A percentile compares a stretch with the other conserved stretches of the same genome.
phyloP scores from a whole-genome alignment of 2,113 vertebrate genomes.

The Stercorarius parasiticus region DNA sequence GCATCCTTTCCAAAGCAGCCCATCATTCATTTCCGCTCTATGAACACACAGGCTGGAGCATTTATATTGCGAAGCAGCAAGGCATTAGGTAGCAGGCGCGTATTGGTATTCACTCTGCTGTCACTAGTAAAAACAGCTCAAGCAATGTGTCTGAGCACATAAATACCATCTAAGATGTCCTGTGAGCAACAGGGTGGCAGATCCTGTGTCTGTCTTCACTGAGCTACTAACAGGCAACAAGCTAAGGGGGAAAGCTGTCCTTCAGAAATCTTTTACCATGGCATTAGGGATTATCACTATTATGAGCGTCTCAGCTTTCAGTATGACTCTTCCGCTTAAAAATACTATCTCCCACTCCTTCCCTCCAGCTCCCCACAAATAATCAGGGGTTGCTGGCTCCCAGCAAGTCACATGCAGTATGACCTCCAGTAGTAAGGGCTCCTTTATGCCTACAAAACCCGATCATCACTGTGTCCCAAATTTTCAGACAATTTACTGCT shows the following conservation, averaged over 20 bases:
- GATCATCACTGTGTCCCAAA: not conserved
- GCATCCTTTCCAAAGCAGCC: not conserved
- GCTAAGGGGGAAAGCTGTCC: not conserved
- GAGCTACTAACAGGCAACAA: not conserved
- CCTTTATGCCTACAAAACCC: not conserved
- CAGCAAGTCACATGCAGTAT: not conserved
- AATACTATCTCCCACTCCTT: not conserved
- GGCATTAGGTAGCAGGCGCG: not conserved
- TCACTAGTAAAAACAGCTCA: not conserved
- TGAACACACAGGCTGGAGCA: accelerated
- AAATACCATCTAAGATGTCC: not conserved
- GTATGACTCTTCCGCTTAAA: not conserved
- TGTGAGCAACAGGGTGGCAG: not conserved
- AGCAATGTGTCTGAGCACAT: accelerated
- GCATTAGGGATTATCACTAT: not conserved
- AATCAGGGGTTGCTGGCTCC: accelerated
- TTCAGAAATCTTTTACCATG: not conserved
- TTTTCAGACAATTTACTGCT: not conserved
- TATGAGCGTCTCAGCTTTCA: not conserved
- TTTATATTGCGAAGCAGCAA: not conserved
- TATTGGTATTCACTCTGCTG: accelerated
- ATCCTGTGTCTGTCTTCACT: not conserved
- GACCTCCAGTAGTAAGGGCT: not conserved
- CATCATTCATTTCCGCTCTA: not conserved
- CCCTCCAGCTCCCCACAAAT: accelerated